phyloP scores from a whole-genome alignment of 2,888 invertebrate genomes.

The Ecliptopera silaceata region DNA sequence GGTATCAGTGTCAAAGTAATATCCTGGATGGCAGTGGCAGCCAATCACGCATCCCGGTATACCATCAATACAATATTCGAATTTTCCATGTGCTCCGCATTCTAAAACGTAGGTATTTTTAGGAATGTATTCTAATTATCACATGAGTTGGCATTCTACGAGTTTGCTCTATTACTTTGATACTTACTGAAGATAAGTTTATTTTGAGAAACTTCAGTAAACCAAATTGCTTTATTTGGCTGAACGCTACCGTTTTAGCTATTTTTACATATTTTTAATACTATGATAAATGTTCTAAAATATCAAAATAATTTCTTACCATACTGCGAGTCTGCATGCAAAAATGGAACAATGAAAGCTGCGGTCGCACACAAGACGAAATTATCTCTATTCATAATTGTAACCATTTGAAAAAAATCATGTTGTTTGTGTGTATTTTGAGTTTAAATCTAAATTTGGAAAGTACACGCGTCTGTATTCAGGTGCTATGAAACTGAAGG shows the following conservation, averaged over 20 bases:
- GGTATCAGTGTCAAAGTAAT: conserved; percentile 71
- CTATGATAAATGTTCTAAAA: background rate
- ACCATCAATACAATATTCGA: conserved; percentile 73
- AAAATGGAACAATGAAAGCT: conserved; percentile 18
- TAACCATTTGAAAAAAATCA: conserved; percentile 14
- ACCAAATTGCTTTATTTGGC: background rate
- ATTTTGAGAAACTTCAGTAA: no score
- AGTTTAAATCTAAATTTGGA: background rate
- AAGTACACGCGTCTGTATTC: conserved; percentile 7
- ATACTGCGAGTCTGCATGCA: conserved; percentile 31
- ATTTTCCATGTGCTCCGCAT: conserved; percentile 71
- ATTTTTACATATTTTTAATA: no score
- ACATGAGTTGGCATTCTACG: no score
- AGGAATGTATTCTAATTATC: no score
- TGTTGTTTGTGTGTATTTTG: conserved; percentile 18
- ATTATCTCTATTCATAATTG: conserved; percentile 21
- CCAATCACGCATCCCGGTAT: conserved; percentile 73
- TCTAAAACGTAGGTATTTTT: conserved; percentile 44
- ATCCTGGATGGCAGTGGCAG: conserved; percentile 75
- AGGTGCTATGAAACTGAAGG: conserved; percentile 18
- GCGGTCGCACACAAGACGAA: conserved; percentile 26
- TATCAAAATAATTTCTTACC: conserved; percentile 29
- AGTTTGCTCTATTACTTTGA: background rate
- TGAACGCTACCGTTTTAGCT: background rate
- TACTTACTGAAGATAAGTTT: no score